Evolutionary conservation across 1,140 invertebrate genomes (phyloP), one percentile per base, ranked within the genome.

Genomic region (Amphibalanus amphitrite): DNA sequence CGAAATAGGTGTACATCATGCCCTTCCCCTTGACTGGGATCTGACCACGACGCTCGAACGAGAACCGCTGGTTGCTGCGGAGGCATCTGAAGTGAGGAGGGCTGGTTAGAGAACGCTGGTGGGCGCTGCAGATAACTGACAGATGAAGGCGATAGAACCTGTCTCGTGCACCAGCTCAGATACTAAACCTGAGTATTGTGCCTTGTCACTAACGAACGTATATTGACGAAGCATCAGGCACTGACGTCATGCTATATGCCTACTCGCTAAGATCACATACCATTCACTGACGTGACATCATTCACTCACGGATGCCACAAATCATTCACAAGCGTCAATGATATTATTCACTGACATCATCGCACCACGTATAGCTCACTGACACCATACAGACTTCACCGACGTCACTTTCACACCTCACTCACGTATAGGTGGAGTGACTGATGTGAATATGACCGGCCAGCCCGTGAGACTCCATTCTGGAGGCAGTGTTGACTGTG

Each of bases 371-470:
- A 8, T n/a, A n/a, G n/a, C n/a, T 25, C 4, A 15, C 87, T 82
- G 76, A 88, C 92, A 0, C 89, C 89, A 74, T n/a, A n/a, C n/a
- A n/a, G n/a, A n/a, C n/a, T n/a, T 85, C 47, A 15, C 25, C 25
- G 13, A 59, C 25, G 47, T 28, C 92, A 83, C 78, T 93, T 90
- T 15, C 84, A 84, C 3, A 93, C 86, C 74, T 84, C 84, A 78
- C 94, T 96, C 0, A 65, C 64, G 89, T 84, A 76, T 85, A 87
- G 0, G 92, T 95, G 0, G 88, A 88, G 77, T 95, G 86, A 0
- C 92, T 95, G 75, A 97, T 92, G 77, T 97, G 93, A 75, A 97
- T 92, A 80, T 91, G 91, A 88, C 95, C 93, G 0, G 91, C 87
- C 78, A 89, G 86, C 71, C 90, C 90, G 0, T 90, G 92, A 23